A percentile compares a stretch with the other conserved stretches of the same genome.
Evolutionary conservation across 2,797 vertebrate species (phyloP).

Genomic region (Dallia pectoralis): DNA sequence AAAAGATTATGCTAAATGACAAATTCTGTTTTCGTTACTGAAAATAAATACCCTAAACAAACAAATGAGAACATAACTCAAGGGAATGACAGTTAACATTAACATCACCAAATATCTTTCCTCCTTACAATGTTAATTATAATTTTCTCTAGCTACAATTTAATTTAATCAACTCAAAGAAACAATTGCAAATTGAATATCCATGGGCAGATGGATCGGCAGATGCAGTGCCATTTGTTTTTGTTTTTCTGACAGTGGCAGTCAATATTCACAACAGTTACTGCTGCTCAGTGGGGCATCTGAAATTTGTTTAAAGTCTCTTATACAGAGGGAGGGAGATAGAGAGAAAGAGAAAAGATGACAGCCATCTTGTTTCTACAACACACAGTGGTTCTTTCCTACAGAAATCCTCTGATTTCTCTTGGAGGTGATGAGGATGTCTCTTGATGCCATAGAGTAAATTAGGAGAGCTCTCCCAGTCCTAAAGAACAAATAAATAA

Average conservation of each 20-base stretch:
- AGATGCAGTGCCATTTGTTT: slow-evolving; percentile 47
- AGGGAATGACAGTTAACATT: slow-evolving; percentile 4
- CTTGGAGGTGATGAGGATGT: slow-evolving; percentile 57
- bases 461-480: slow-evolving; percentile 29
- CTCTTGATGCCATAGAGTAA: slow-evolving; percentile 41
- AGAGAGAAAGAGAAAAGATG: not conserved
- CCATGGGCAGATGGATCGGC: slow-evolving; percentile 35
- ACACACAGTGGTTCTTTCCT: slow-evolving; percentile 54
- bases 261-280: slow-evolving; percentile 31
- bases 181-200: slow-evolving; percentile 42
- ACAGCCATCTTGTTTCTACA: slow-evolving; percentile 31
- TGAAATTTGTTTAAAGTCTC: slow-evolving; percentile 51
- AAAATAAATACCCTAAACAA: slow-evolving; percentile 7
- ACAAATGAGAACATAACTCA: not conserved
- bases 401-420: slow-evolving; percentile 37
- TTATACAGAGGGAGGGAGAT: not conserved
- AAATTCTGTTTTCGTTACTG: not conserved
- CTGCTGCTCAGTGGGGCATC: slow-evolving; percentile 44
- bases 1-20: not conserved
- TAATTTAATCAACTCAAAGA: slow-evolving; percentile 31
- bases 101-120: not conserved
- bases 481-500: slow-evolving; percentile 47
- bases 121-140: not conserved
- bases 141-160: slow-evolving; percentile 33
- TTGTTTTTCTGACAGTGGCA: slow-evolving; percentile 44